These are phyloP conservation scores for Labeo catla DNA, from an alignment of 2,113 vertebrate species.

Conservation along the genomic window DNA sequence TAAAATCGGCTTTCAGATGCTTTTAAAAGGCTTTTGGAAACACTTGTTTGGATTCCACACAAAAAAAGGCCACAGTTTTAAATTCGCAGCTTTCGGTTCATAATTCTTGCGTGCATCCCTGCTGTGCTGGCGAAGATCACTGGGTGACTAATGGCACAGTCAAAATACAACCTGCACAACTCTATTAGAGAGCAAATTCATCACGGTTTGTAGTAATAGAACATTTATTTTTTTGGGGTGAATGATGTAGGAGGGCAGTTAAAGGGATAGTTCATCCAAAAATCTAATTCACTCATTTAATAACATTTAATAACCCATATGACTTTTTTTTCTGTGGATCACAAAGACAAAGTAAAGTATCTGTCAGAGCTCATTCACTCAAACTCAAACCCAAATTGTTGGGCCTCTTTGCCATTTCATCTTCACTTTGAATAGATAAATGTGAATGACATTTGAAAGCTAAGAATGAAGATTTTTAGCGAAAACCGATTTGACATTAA, in stretches of 20 bases:
- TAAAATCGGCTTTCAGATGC: slow-evolving; percentile 18
- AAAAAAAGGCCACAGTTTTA: slow-evolving; percentile 54
- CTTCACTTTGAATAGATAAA: not conserved
- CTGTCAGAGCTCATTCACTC: not conserved
- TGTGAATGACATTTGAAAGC: not conserved
- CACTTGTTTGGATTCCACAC: slow-evolving; percentile 57
- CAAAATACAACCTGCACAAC: slow-evolving; percentile 40
- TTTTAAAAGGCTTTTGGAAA: slow-evolving; percentile 26
- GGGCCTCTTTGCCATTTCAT: not conserved
- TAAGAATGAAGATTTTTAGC: not conserved
- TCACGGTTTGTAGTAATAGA: not conserved
- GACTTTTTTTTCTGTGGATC: not conserved
- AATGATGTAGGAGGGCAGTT: slow-evolving; percentile 8
- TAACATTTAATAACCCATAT: not conserved
- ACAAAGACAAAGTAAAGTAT: not conserved
- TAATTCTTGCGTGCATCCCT: slow-evolving; percentile 11
- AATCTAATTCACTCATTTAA: not conserved
- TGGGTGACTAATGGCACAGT: slow-evolving; percentile 20
- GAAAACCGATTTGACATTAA: not conserved
- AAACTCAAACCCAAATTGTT: slow-evolving; percentile 12
- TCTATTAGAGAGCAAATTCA: slow-evolving; percentile 30
- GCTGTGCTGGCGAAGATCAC: slow-evolving; percentile 31
- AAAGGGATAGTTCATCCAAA: not conserved
- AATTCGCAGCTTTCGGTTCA: slow-evolving; percentile 28
- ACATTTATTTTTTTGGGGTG: slow-evolving; percentile 15